Percentiles rank a stretch among this genome's conserved stretches.
Evolutionary conservation across 1,140 invertebrate species (phyloP).

Genomic region (Subanguina moxae): DNA sequence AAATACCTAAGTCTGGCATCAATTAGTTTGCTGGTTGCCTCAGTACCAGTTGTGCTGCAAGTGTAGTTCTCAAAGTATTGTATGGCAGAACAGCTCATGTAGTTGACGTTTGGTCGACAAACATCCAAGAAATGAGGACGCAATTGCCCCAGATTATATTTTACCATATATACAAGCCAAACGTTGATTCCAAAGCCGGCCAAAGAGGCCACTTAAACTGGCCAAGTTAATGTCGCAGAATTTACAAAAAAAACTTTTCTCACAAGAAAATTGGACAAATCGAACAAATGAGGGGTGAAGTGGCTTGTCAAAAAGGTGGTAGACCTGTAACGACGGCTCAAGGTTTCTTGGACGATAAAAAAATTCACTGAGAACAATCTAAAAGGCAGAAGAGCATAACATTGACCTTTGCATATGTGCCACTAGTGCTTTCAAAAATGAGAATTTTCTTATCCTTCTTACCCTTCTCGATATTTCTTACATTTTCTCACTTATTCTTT

Average conservation of each 20-base stretch:
- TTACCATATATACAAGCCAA: constrained; percentile 1
- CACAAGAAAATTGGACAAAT: constrained; percentile 1
- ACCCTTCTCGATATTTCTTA: too few species aligned
- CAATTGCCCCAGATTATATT: not conserved
- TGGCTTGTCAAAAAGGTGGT: not conserved
- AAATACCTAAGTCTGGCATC: constrained; percentile 5
- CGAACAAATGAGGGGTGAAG: constrained; percentile 9
- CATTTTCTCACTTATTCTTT: too few species aligned
- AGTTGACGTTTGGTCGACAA: constrained; percentile 10
- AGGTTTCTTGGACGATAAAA: not conserved
- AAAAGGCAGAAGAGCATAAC: not conserved
- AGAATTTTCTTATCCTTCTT: too few species aligned
- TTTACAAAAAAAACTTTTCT: not conserved
- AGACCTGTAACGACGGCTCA: not conserved
- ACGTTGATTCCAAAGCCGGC: not conserved
- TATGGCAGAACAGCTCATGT: not conserved
- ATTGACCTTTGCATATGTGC: too few species aligned
- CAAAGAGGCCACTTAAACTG: not conserved
- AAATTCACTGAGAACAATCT: not conserved
- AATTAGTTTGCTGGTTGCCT: not conserved
- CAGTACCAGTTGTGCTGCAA: not conserved
- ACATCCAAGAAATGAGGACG: not conserved
- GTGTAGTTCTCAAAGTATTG: constrained; percentile 9
- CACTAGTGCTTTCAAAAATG: too few species aligned
- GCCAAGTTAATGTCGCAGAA: not conserved